Evolutionary conservation across 1,140 invertebrate species (phyloP), one percentile per base, ranked within the genome.

Genomic region (Zaprionus africanus): DNA sequence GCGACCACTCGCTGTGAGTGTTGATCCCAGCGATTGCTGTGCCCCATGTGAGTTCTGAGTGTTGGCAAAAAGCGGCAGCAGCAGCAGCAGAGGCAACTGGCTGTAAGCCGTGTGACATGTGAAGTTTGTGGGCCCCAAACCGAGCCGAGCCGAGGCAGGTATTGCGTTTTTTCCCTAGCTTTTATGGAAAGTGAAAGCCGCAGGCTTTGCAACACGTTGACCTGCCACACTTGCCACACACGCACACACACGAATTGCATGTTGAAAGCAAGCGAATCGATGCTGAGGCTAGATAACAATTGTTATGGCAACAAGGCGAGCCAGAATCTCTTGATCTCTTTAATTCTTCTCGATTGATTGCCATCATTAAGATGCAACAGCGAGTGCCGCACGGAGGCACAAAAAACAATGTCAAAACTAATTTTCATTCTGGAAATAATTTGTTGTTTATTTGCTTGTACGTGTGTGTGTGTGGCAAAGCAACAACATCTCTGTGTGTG

Each of bases 381-480:
- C 26, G 46, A 13, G 15, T 76, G 26, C 57, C 11, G 28, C 58
- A 26, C 24, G 12, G 11, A 13, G 26, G 15, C 53, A 26, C 24
- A 26, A 34, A 57, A 78, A 65, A 69, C 26, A 56, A 58, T 54
- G 36, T 34, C 51, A 60, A 75, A 84, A 85, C 82, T 87, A 83
- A 87, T 87, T 87, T 88, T 69, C 70, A 88, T 87, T 69, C 46
- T 78, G 56, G n/a, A 82, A 81, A 79, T 77, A 69, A 87, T 75
- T 71, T 72, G 28, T 79, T 79, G 67, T 72, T 72, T 78, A 73
- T 79, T 73, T 76, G 58, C 31, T 36, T 60, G 24, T 58, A 13
- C 49, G 26, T 61, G 49, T 64, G 28, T 41, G 34, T 41, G 54
- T n/a, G n/a, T 54, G 43, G 1, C 28, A 28, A 1, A 6, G 26